Evolutionary conservation across 2,797 vertebrate genomes (phyloP).

Genomic region (Morelia viridis): DNA sequence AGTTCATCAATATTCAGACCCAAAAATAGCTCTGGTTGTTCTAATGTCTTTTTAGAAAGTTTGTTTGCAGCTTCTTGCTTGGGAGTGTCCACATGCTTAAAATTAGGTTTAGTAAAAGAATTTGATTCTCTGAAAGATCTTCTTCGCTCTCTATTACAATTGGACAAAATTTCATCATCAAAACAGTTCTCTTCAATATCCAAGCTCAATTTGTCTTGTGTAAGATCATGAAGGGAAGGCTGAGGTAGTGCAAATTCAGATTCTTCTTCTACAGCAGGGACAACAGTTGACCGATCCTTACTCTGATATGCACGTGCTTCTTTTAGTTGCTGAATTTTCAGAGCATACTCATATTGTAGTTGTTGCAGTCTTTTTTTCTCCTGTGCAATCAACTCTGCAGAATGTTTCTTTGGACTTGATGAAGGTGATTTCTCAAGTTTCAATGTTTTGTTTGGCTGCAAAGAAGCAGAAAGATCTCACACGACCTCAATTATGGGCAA

Average conservation of each 20-base stretch:
- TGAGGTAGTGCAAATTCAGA: constrained; percentile 84
- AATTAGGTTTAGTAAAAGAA: constrained; percentile 92
- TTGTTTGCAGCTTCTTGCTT: constrained; percentile 78
- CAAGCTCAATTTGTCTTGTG: constrained; percentile 92
- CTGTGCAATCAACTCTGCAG: constrained; percentile 87
- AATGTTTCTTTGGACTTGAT: constrained; percentile 81
- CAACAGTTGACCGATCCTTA: constrained; percentile 68
- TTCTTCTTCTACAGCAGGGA: constrained; percentile 69
- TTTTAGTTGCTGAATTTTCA: constrained; percentile 95
- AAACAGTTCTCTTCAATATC: constrained; percentile 85
- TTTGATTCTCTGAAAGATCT: constrained; percentile 88
- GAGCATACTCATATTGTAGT: constrained; percentile 91
- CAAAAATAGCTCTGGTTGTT: constrained; percentile 81
- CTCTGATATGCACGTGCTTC: constrained; percentile 85
- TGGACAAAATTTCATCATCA: constrained; percentile 80
- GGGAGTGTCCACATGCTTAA: constrained; percentile 80
- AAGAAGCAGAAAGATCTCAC: constrained; percentile 43
- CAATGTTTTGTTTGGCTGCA: constrained; percentile 82
- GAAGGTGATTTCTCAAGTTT: constrained; percentile 75
- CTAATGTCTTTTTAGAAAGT: constrained; percentile 64
- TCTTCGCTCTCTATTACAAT: constrained; percentile 74
- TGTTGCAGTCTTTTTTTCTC: constrained; percentile 91
- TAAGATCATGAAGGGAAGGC: constrained; percentile 93
- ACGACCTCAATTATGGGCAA: constrained; percentile 27
- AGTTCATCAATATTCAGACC: constrained; percentile 87